Base-by-base conservation (phyloP, 2,113 vertebrate genomes). In the Mobula hypostoma region DNA sequence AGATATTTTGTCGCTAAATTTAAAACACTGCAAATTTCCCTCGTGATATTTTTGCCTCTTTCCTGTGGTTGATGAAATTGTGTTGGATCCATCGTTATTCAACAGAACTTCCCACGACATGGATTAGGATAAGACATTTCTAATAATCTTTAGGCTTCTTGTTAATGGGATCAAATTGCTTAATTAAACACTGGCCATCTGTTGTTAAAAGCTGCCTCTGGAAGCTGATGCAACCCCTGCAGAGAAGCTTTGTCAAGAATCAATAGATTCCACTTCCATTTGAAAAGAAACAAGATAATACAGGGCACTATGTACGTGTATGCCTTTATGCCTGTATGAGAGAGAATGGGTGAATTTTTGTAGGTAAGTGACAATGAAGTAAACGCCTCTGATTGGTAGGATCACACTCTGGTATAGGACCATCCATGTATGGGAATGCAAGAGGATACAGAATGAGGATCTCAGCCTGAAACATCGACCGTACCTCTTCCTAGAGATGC, bases 111-210 rank as follows among this genome's bases (percentile, higher is more conserved):
- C 24, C 27, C 72, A 74, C 70, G 48, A 29, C 68, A 48, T 72
- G 91, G 36, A 93, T 93, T 76, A 93, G 24, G 19, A 40, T 74
- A 32, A 93, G 40, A 48, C 68, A 15, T 74, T 48, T 93, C 24
- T 93, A 93, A 93, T 66, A 93, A 74, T 32, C 27, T 93, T 93
- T 40, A 93, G 72, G 40, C 36, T 93, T 19, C 15, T 93, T 40
- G 70, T 74, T 76, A 93, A 93, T 93, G 91, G 72, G 91, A 93
- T 93, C 68, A 93, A 93, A 93, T 93, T 40, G 91, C 74, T 93
- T 76, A 93, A 72, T 93, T 93, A 93, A 56, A 56, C 70, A 72
- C 91, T 29, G 91, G 68, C 91, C 70, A 93, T 93, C 91, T 93
- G 91, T 74, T 93, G 70, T 19, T 14, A 70, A 14, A 24, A 68